Base-by-base conservation (phyloP, 2,113 vertebrate genomes). In the Eulemur macaco region DNA sequence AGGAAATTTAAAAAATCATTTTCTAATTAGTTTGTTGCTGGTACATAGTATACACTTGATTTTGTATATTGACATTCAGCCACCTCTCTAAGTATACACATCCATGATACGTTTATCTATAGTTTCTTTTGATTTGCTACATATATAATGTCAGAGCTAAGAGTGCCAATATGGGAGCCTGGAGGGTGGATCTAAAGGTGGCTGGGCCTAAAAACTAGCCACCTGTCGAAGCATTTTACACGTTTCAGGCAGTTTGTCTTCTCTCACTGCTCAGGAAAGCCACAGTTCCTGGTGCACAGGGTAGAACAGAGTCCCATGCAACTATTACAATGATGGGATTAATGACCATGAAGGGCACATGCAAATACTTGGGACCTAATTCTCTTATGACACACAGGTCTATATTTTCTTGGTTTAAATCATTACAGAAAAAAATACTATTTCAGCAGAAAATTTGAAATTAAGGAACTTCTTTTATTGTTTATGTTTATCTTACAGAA, bases 401-500 rank as follows among this genome's bases (percentile, higher is more conserved):
- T 86, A n/a, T 77, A 17, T 60, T 92, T 47, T 45, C 58, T 76
- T 71, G 69, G 37, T 98, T 91, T 96, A 34, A 86, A 63, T 94
- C 87, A 54, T 39, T 89, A 89, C 21, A 50, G 27, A 95, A 76
- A 86, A 86, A 91, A 83, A 92, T 71, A 80, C 15, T n/a, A 92
- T 27, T 50, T 82, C 56, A 21, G 88, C 25, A 54, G 9, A 90
- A 97, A 88, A 17, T 90, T 95, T 74, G 64, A 96, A 94, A 85
- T 81, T 11, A 95, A 92, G 91, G 45, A 88, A 81, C 89, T 92
- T 74, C 63, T 66, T 94, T 66, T n/a, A 86, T 95, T 82, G 39
- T 86, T 95, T 95, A 64, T 4, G 0, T 80, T 97, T 96, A 91
- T 71, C 90, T 97, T 69, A 84, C 94, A 25, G 34, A 96, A 93